phyloP scores from a whole-genome alignment of 1,140 invertebrate species.

The Rhyzopertha dominica region DNA sequence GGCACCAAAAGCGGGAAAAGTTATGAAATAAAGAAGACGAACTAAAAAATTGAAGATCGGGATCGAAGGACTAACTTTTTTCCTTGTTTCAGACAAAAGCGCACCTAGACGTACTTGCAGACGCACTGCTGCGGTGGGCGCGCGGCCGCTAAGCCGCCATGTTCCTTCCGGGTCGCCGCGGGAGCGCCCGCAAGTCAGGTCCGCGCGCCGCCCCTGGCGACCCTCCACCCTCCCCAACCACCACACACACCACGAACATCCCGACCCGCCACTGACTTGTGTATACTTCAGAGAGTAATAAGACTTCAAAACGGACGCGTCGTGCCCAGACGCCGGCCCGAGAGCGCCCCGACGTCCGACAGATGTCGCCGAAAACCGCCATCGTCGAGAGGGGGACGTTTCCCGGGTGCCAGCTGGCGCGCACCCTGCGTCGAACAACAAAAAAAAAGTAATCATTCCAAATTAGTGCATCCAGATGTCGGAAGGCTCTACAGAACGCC shows the following conservation, averaged over 20 bases:
- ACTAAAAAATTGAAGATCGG: too few relatives aligned
- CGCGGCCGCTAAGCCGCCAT: conserved; percentile 67
- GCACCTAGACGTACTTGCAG: conserved; percentile 87
- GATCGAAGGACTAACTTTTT: too few relatives aligned
- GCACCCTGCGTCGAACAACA: too few relatives aligned
- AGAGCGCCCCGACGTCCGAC: too few relatives aligned
- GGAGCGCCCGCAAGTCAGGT: conserved; percentile 40
- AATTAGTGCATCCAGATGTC: conserved; percentile 6
- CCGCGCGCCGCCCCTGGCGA: conserved; percentile 31
- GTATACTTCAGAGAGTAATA: conserved; percentile 44
- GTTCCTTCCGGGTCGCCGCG: conserved; percentile 18
- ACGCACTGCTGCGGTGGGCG: conserved; percentile 87
- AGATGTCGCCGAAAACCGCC: too few relatives aligned
- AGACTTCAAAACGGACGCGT: too few relatives aligned
- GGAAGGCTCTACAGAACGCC: too few relatives aligned
- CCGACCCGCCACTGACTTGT: conserved; percentile 34
- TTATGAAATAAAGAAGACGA: too few relatives aligned
- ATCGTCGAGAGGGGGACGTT: conserved; percentile 2
- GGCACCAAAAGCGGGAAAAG: too few relatives aligned
- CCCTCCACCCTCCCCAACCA: conserved; percentile 13
- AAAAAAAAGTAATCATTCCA: conserved; percentile 13
- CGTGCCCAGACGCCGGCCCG: too few relatives aligned
- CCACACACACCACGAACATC: too few relatives aligned
- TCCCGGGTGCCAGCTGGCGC: neutral
- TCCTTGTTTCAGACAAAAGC: conserved; percentile 80